phyloP scores from a whole-genome alignment of 37 sponge, comb jelly and placozoan genomes.

The Beroe forskalii region DNA sequence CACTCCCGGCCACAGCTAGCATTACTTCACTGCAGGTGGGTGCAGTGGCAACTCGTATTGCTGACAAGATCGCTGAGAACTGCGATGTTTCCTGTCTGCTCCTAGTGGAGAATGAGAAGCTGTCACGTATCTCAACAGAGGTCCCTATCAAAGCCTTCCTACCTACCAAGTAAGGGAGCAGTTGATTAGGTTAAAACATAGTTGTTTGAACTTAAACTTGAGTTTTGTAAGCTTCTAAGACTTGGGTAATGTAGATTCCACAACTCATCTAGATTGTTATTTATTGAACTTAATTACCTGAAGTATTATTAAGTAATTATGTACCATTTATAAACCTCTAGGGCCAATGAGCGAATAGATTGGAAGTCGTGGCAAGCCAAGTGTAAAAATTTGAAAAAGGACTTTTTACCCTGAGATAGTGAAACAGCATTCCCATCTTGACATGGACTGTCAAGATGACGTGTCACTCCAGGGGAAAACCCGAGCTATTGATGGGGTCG shows the following conservation, averaged over 20 bases:
- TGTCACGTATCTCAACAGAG: background rate
- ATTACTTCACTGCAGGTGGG: slow-evolving; percentile 58
- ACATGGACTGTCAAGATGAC: slow-evolving; percentile 63
- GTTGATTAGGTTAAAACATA: no score
- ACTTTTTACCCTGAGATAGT: slow-evolving; percentile 40
- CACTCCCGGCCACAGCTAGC: no score
- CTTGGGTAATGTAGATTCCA: no score
- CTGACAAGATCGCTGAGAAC: slow-evolving; percentile 56
- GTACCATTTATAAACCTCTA: no score
- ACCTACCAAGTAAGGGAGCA: slow-evolving; percentile 49
- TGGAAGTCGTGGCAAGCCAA: slow-evolving; percentile 43
- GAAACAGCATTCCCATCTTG: slow-evolving; percentile 6
- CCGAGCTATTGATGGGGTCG: slow-evolving; percentile 18
- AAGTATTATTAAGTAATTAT: no score
- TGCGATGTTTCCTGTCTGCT: slow-evolving; percentile 19
- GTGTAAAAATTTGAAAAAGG: no score
- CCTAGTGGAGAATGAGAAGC: slow-evolving; percentile 11
- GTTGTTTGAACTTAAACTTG: no score
- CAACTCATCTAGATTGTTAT: no score
- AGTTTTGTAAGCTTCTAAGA: no score
- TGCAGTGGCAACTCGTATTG: slow-evolving; percentile 13
- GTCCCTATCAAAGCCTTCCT: slow-evolving; percentile 40
- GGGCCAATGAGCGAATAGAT: slow-evolving; percentile 38
- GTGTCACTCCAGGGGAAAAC: background rate
- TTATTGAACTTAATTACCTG: no score